These are phyloP conservation scores for Sula dactylatra DNA, from an alignment of 2,113 vertebrate species.

Conservation along the genomic window DNA sequence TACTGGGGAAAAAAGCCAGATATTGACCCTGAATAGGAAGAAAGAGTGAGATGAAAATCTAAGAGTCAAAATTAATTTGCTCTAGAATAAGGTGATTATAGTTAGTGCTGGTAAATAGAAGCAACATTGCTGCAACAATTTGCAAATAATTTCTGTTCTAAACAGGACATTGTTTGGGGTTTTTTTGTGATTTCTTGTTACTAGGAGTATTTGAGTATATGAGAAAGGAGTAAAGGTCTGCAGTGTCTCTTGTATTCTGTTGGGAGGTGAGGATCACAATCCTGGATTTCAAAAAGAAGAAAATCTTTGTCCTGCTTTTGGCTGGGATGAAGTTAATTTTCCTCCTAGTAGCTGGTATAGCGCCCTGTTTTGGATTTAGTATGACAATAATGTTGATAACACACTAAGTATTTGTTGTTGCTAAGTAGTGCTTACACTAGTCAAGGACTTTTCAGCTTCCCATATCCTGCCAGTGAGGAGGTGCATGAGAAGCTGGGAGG, in stretches of 20 bases:
- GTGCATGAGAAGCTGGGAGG: too few relatives aligned
- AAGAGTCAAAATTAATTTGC: background rate
- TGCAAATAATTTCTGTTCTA: background rate
- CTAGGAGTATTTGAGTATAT: background rate
- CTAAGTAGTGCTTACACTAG: too few relatives aligned
- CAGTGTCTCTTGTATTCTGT: background rate
- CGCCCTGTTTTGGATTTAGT: too few relatives aligned
- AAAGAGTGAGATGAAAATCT: background rate
- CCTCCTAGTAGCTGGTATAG: too few relatives aligned
- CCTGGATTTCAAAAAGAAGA: background rate
- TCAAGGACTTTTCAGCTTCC: too few relatives aligned
- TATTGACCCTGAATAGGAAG: background rate
- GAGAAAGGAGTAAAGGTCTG: background rate
- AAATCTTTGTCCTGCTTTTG: too few relatives aligned
- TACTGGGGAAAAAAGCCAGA: background rate
- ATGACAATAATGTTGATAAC: too few relatives aligned
- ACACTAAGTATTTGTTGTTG: too few relatives aligned
- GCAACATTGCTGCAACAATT: background rate
- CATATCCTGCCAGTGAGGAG: too few relatives aligned
- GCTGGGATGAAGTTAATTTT: too few relatives aligned
- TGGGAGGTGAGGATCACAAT: background rate
- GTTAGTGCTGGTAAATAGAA: background rate
- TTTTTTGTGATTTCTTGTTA: background rate
- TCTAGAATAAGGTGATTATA: background rate
- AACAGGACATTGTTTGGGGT: fast-evolving